These are phyloP conservation scores for Otis tarda DNA, from an alignment of 2,113 vertebrate genomes.

Conservation along the genomic window DNA sequence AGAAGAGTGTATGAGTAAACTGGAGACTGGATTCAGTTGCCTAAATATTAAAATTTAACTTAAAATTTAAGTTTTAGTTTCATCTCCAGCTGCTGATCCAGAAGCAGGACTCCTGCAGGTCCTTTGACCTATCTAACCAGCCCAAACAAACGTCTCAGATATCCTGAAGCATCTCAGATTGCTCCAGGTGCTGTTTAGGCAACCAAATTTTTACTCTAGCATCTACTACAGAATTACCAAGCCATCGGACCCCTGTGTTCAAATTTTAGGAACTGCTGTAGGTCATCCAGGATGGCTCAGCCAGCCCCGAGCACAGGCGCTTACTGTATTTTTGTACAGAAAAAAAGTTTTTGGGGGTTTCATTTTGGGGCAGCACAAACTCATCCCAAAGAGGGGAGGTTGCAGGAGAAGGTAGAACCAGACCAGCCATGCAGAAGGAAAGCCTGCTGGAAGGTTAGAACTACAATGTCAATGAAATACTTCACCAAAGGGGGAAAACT, in stretches of 20 bases:
- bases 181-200: background rate
- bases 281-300: background rate
- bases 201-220: background rate
- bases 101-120: background rate
- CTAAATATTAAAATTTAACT: no score
- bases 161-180: background rate
- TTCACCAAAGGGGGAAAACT: background rate
- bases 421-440: background rate
- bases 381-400: background rate
- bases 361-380: background rate
- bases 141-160: background rate
- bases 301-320: fast-evolving
- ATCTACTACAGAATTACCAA: background rate
- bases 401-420: background rate
- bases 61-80: no score
- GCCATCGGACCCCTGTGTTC: background rate
- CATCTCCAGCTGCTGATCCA: background rate
- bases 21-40: background rate
- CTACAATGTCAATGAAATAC: background rate
- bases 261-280: background rate
- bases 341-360: background rate
- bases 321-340: no score
- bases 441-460: background rate
- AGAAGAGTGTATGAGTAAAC: background rate
- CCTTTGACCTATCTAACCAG: background rate